Conservation (phyloP, 1,140 invertebrate genomes). For the Euwallacea similis region DNA sequence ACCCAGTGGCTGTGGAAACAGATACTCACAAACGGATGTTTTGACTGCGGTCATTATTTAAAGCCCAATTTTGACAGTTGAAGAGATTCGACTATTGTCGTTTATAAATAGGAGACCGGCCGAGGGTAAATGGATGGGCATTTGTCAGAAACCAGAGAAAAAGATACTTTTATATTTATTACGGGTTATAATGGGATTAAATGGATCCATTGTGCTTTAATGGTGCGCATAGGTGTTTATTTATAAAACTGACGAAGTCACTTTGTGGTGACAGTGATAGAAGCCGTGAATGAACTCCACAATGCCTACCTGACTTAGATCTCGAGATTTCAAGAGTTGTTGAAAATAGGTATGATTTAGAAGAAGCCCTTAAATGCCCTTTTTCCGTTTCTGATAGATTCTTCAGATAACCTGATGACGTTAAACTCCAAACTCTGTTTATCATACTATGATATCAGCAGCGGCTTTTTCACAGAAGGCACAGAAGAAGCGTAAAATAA, state of each 20-base stretch:
- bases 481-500: too few relatives aligned
- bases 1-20: constrained; percentile 36
- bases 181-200: constrained; percentile 30
- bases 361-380: not conserved
- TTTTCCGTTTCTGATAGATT: not conserved
- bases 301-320: constrained; percentile 20
- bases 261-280: constrained; percentile 29
- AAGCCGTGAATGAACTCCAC: constrained; percentile 25
- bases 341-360: not conserved
- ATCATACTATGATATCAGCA: too few relatives aligned
- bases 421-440: too few relatives aligned
- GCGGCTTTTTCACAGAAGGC: too few relatives aligned
- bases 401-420: too few relatives aligned
- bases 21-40: constrained; percentile 48
- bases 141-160: constrained; percentile 36
- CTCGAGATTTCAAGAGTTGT: not conserved
- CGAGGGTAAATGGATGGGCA: constrained; percentile 32
- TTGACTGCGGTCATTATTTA: constrained; percentile 52
- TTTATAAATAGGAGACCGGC: constrained; percentile 42
- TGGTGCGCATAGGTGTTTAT: constrained; percentile 34
- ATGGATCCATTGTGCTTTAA: constrained; percentile 32
- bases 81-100: constrained; percentile 45
- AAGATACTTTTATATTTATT: constrained; percentile 31
- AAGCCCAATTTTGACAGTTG: constrained; percentile 49
- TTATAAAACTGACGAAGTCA: constrained; percentile 26